phyloP scores from a whole-genome alignment of 2,113 vertebrate species.

The Naja naja region DNA sequence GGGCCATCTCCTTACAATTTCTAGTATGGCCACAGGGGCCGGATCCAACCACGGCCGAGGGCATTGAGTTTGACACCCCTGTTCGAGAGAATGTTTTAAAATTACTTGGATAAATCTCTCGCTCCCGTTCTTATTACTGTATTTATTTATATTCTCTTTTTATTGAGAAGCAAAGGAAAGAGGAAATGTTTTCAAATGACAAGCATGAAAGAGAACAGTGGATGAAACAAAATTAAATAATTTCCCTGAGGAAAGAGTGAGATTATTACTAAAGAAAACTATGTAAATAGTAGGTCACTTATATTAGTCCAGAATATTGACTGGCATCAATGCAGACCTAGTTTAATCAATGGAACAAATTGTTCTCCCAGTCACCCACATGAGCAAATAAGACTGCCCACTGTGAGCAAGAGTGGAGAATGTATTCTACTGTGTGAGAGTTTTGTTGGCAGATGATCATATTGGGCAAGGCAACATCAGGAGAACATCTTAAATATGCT shows the following conservation, averaged over 20 bases:
- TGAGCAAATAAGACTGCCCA: not conserved
- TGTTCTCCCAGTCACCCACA: not conserved
- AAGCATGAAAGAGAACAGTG: not conserved
- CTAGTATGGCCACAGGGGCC: too few relatives aligned
- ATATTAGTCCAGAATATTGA: conserved; percentile 10
- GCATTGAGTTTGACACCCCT: too few relatives aligned
- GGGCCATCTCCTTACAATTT: too few relatives aligned
- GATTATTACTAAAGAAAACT: conserved; percentile 12
- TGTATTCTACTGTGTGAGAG: not conserved
- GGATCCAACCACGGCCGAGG: too few relatives aligned
- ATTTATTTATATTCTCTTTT: not conserved
- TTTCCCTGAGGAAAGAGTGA: not conserved
- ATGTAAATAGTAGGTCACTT: conserved; percentile 15
- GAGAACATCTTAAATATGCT: conserved; percentile 34
- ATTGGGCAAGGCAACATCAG: conserved; percentile 25
- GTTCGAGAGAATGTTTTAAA: not conserved
- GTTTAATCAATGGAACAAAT: not conserved
- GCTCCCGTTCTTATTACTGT: not conserved
- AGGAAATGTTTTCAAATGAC: not conserved
- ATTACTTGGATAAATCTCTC: not conserved
- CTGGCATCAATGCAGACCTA: conserved; percentile 26
- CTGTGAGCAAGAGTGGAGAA: conserved; percentile 11
- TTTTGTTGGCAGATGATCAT: conserved; percentile 36
- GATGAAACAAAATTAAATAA: not conserved
- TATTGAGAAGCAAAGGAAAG: not conserved